Evolutionary conservation across 2,113 vertebrate species (phyloP), one percentile per base, ranked within the genome.

Genomic region (Forbesichthys agassizii): DNA sequence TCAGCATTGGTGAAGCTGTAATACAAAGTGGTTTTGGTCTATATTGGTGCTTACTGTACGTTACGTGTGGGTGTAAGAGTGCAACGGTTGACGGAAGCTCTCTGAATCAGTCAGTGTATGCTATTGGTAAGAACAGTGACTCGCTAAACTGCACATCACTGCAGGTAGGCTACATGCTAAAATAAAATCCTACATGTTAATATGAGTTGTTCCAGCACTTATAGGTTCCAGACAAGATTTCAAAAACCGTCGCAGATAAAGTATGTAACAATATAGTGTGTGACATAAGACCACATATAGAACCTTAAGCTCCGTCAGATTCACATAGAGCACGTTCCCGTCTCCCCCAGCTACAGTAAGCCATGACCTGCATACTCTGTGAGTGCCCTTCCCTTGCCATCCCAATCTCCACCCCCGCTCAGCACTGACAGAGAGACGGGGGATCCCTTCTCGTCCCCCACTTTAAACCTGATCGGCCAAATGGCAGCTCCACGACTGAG

Each of bases 1-100:
- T 95, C 95, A 95, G 93, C 90, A 79, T 60, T 82, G 64, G 86
- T 89, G 89, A 89, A 94, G 92, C 86, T 90, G 89, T 86, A 78
- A 82, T 91, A 93, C 92, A 92, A 93, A 93, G 92, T 92, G 93
- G 87, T 84, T 84, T 71, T 73, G 84, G 90, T 90, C 88, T 89
- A 75, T 91, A 93, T 85, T 57, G 67, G 75, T 52, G 80, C 66
- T 82, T 80, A 80, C 61, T 71, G 52, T 48, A 20, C 42, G 33
- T n/a, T 57, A 16, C 10, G 33, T 11, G 13, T 46, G 75, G 65
- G 84, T 84, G 69, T 74, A 66, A 59, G 60, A 11, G 52, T 80
- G 62, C 20, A 67, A 57, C 69, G 52, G 9, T 49, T 12, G 9
- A 9, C 3, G 8, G 8, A 1, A 49, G 48, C 9, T 11, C 9